These are phyloP conservation scores for Polypedilum vanderplanki DNA, from an alignment of 1,140 invertebrate species.

Conservation along the genomic window DNA sequence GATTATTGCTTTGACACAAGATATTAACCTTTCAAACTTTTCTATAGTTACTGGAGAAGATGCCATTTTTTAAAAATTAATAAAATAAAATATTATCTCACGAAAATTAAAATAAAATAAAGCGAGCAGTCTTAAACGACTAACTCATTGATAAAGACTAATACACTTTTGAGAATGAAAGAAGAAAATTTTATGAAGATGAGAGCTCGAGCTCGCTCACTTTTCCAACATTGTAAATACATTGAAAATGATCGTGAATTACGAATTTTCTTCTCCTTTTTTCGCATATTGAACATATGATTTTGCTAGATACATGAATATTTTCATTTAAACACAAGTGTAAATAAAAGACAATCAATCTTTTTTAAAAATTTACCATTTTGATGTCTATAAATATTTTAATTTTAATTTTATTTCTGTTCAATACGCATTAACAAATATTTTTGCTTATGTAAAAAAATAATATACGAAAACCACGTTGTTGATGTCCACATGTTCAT, in stretches of 20 bases:
- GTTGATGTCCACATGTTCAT: neutral
- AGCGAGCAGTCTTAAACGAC: neutral
- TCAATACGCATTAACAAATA: no score
- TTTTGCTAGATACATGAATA: neutral
- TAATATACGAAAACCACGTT: neutral
- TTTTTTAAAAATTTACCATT: no score
- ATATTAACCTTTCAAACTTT: conserved; percentile 1
- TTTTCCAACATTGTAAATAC: neutral
- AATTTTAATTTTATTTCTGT: neutral
- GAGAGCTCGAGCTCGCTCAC: neutral
- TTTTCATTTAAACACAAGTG: no score
- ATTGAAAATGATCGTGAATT: neutral
- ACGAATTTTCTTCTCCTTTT: neutral
- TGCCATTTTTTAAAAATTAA: neutral
- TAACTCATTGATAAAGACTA: neutral
- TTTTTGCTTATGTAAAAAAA: no score
- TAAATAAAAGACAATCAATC: no score
- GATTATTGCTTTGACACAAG: neutral
- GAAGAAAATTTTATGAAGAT: neutral
- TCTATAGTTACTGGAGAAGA: neutral
- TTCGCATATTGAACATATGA: neutral
- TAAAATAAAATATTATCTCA: neutral
- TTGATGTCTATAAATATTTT: neutral
- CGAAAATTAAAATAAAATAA: neutral
- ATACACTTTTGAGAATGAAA: neutral